Conservation (phyloP, 2,797 vertebrate genomes). For the Liparis tanakae region DNA sequence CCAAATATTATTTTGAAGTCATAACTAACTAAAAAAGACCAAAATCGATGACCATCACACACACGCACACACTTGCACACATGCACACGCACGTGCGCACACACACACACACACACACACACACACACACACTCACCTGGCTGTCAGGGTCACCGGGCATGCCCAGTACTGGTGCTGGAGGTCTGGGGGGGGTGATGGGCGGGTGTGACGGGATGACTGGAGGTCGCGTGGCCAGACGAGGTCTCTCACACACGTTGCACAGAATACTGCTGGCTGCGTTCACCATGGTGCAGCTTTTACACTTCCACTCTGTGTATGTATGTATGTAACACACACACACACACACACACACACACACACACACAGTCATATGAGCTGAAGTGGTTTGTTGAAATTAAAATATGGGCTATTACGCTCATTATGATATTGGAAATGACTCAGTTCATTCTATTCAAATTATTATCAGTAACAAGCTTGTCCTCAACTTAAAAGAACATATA, state of each 20-base stretch:
- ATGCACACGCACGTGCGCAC: no score
- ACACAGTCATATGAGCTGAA: not conserved
- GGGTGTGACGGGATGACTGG: conserved; percentile 78
- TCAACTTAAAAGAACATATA: no score
- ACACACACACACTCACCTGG: conserved; percentile 66
- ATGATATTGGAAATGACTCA: no score
- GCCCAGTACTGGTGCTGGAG: conserved; percentile 72
- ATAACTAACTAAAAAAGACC: not conserved
- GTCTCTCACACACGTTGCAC: conserved; percentile 91
- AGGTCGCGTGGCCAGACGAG: conserved; percentile 87
- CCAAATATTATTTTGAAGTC: not conserved
- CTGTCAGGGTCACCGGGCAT: conserved; percentile 75
- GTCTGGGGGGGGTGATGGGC: conserved; percentile 74
- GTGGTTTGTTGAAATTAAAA: no score
- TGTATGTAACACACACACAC: not conserved
- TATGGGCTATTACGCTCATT: no score
- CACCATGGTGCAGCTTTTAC: conserved; percentile 90
- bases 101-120: conserved; percentile 42
- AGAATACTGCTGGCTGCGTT: conserved; percentile 87
- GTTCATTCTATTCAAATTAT: no score
- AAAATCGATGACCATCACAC: not conserved
- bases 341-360: conserved; percentile 8
- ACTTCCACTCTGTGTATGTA: conserved; percentile 84
- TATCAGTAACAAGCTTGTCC: no score
- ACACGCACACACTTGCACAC: no score